Evolutionary conservation across 2,113 vertebrate genomes (phyloP).

Genomic region (Cochlearius cochlearius): DNA sequence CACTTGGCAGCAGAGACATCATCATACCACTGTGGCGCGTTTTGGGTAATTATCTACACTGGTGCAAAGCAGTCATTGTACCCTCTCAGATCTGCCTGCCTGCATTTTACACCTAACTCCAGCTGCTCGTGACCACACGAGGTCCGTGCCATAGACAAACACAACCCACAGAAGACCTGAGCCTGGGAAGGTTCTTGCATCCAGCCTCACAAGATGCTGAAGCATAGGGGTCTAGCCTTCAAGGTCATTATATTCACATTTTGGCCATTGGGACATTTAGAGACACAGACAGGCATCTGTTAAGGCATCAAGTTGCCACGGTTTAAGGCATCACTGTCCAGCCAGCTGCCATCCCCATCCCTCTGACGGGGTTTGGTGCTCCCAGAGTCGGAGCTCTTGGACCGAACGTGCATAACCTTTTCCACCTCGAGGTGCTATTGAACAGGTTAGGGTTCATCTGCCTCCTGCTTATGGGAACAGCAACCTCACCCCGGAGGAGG

Average conservation of each 20-base stretch:
- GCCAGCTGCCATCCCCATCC: not conserved
- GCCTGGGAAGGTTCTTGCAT: not conserved
- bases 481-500: not conserved
- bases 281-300: not conserved
- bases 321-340: not conserved
- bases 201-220: accelerated
- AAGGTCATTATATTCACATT: not conserved
- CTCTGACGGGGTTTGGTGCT: not conserved
- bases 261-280: not conserved
- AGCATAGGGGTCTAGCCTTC: too few species aligned
- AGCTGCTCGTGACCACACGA: not conserved
- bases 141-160: accelerated
- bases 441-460: too few species aligned
- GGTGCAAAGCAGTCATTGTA: not conserved
- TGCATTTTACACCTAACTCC: not conserved
- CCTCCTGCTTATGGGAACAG: not conserved
- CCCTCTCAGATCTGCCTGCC: not conserved
- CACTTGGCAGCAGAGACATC: not conserved
- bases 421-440: not conserved
- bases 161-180: accelerated
- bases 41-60: accelerated
- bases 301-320: not conserved
- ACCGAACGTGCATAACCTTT: not conserved
- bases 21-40: accelerated
- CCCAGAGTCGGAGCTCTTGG: not conserved